Percentiles rank a stretch among this genome's conserved stretches.
Conservation (phyloP, 92 coral and sea anemone genomes). For the Zoanthus sociatus region DNA sequence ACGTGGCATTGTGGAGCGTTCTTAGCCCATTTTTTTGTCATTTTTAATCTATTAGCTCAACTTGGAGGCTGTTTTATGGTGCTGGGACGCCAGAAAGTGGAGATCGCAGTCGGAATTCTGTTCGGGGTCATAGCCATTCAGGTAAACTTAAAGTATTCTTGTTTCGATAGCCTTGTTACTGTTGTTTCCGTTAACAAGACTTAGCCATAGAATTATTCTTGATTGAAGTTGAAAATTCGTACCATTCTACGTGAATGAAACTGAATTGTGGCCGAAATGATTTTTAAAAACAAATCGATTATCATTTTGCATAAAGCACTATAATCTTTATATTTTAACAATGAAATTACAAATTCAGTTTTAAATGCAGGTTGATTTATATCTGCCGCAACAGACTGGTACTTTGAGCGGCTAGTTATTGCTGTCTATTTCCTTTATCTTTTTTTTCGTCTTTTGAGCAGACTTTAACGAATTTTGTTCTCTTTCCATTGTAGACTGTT, state of each 20-base stretch:
- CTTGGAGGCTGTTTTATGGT: constrained; percentile 95
- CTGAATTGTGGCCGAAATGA: not conserved
- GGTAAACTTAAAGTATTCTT: constrained; percentile 42
- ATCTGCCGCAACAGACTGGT: constrained; percentile 11
- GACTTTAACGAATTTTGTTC: constrained; percentile 20
- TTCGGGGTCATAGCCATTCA: constrained; percentile 87
- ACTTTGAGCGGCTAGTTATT: not conserved
- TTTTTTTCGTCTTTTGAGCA: not conserved
- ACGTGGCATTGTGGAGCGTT: constrained; percentile 95
- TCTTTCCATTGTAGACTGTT: constrained; percentile 75
- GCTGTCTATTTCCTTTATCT: not conserved
- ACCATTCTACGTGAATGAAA: not conserved
- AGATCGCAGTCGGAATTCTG: constrained; percentile 94
- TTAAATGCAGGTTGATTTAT: not conserved
- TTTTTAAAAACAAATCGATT: not conserved
- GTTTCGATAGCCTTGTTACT: too few species aligned
- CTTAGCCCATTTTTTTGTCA: constrained; percentile 82
- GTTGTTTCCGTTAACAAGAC: not conserved
- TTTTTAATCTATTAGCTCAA: constrained; percentile 92
- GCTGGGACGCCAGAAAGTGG: constrained; percentile 96
- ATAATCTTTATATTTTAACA: not conserved
- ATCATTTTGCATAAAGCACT: not conserved
- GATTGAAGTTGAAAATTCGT: not conserved
- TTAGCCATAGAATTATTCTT: not conserved
- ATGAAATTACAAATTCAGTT: constrained; percentile 24